phyloP scores from a whole-genome alignment of 2,888 invertebrate genomes.

The Pachydiplax longipennis region DNA sequence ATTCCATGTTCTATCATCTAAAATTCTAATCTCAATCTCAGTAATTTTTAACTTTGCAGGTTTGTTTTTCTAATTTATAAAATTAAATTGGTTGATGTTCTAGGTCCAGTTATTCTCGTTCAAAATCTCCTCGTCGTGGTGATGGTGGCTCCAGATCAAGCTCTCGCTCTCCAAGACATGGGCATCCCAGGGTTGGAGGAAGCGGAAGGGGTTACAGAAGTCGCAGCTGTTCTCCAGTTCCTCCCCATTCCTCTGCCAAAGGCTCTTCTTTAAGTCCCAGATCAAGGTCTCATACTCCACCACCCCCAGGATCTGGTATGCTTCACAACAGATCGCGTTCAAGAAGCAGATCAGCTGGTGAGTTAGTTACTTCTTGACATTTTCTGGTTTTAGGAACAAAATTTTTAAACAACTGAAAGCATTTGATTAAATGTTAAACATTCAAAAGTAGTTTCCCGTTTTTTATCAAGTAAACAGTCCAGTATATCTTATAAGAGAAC shows the following conservation, averaged over 20 bases:
- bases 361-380: not conserved
- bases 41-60: no score
- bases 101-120: constrained; percentile 60
- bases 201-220: not conserved
- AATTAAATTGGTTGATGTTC: constrained; percentile 49
- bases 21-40: no score
- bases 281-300: constrained; percentile 26
- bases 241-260: not conserved
- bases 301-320: constrained; percentile 55
- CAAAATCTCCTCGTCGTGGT: constrained; percentile 51
- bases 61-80: no score
- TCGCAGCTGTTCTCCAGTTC: constrained; percentile 14
- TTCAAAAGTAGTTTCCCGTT: not conserved
- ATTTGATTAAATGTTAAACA: not conserved
- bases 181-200: constrained; percentile 39
- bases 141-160: constrained; percentile 53
- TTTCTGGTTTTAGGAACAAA: no score
- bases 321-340: constrained; percentile 59
- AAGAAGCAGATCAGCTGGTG: constrained; percentile 51
- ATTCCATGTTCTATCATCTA: no score
- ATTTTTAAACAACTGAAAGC: no score
- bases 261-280: constrained; percentile 12
- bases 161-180: constrained; percentile 54
- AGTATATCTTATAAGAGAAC: no score
- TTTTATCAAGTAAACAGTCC: no score